Base-by-base conservation (phyloP, 2,888 invertebrate genomes). In the Catotricha subobsoleta region DNA sequence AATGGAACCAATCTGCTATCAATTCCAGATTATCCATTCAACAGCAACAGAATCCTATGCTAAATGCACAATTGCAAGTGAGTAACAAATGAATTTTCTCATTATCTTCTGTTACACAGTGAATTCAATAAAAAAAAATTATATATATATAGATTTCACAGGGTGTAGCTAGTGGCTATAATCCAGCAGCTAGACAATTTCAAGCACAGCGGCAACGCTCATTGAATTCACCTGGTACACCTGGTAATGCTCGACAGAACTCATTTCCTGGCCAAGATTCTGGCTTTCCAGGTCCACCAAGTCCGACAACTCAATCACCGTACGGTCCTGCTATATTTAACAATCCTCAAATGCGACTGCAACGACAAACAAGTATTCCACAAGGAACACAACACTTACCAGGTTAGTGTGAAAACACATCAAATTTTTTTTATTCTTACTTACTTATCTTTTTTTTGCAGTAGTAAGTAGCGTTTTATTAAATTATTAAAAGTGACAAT, bases 31-130 rank as follows among this genome's bases (percentile, higher is more conserved):
- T 80, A 51, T 72, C 73, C 43, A 67, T 76, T 44, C 78, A 80
- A 53, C 80, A 80, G 60, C 77, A 69, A 50, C 79, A 87, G 61
- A 86, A 88, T 65, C 84, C 88, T 23, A 86, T 90, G 86, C 70
- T 90, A 53, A 82, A 79, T 65, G 80, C 82, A 51, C 84, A 84
- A 62, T 67, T 84, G 52, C 78, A 79, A 56, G 82, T 82, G 65
- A 72, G 72, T 69, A 16, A 2, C 3, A 30, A 30, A 19, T 8
- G 27, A 37, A 9, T 4, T 20, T 34, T 25, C 10, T 25, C 19
- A 19, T n/a, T 20, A 10, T 5, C 8, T 20, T 34, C 19, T 34
- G 4, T 19, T 34, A 6, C 3, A 34, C n/a, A 7, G 16, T 34
- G 4, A 5, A 34, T 19, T n/a, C 20, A 4, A 12, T 34, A 4